These are phyloP conservation scores for Drosophila simulans DNA, from an alignment of 1,140 invertebrate species.

Conservation along the genomic window DNA sequence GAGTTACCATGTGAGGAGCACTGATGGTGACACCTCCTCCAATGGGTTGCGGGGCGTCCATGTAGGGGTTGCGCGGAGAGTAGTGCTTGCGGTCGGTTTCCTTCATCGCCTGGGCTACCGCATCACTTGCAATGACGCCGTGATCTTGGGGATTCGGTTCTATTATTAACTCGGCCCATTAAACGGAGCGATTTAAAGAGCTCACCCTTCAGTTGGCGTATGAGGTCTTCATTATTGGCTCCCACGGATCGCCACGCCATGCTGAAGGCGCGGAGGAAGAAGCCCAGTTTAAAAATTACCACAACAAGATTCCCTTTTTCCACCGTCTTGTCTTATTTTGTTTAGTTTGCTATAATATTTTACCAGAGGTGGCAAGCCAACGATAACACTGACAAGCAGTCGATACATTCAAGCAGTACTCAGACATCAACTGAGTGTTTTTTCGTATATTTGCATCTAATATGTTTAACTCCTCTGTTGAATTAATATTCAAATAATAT, in stretches of 20 bases:
- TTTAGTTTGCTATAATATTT: conserved; percentile 10
- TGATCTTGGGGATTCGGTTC: conserved; percentile 87
- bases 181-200: not conserved
- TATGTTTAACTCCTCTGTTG: no score
- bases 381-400: no score
- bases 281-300: conserved; percentile 48
- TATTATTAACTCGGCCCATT: conserved; percentile 25
- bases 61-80: conserved; percentile 89
- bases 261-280: conserved; percentile 56
- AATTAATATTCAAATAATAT: no score
- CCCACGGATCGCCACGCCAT: conserved; percentile 94
- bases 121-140: conserved; percentile 92
- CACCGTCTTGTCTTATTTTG: conserved; percentile 28
- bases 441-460: no score
- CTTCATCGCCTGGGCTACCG: conserved; percentile 93
- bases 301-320: conserved; percentile 20
- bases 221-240: conserved; percentile 92
- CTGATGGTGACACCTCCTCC: conserved; percentile 97
- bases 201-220: conserved; percentile 92
- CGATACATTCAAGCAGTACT: no score
- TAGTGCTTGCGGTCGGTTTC: conserved; percentile 93
- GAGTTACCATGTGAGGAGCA: conserved; percentile 97
- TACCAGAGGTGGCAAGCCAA: not conserved
- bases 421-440: no score
- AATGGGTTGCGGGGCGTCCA: conserved; percentile 95